Evolutionary conservation across 1,140 invertebrate species (phyloP).

Genomic region (Drosophila novamexicana): DNA sequence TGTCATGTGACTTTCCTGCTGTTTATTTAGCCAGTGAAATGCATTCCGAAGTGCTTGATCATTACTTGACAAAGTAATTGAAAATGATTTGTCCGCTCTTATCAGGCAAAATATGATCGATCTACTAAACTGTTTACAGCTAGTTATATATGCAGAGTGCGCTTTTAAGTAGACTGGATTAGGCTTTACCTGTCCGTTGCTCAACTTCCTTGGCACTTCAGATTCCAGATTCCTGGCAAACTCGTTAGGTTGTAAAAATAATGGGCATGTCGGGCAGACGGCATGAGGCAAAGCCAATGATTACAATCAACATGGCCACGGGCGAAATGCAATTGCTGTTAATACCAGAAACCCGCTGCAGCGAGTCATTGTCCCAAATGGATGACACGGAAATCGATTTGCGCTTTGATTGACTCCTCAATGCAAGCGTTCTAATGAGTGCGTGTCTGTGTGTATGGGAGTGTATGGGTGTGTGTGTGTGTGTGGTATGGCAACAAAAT

Average conservation of each 20-base stretch:
- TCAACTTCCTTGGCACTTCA: slow-evolving; percentile 17
- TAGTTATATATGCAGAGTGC: neutral
- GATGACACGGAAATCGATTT: slow-evolving; percentile 50
- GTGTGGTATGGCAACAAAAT: slow-evolving; percentile 41
- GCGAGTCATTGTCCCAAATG: slow-evolving; percentile 60
- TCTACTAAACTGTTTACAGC: slow-evolving; percentile 18
- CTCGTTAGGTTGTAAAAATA: slow-evolving; percentile 36
- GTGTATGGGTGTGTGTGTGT: slow-evolving; percentile 6
- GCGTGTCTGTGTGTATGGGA: neutral
- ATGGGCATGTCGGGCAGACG: slow-evolving; percentile 28
- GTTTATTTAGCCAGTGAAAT: slow-evolving; percentile 44
- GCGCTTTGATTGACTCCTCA: slow-evolving; percentile 52
- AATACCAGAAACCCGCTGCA: slow-evolving; percentile 26
- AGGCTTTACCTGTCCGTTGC: neutral
- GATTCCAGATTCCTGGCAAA: slow-evolving; percentile 14
- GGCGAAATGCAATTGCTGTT: slow-evolving; percentile 49
- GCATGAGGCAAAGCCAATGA: slow-evolving; percentile 30
- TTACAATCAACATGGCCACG: slow-evolving; percentile 44
- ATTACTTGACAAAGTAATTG: slow-evolving; percentile 45
- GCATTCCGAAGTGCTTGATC: slow-evolving; percentile 36
- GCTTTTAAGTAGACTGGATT: too few relatives aligned
- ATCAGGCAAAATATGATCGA: slow-evolving; percentile 34
- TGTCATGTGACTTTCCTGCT: slow-evolving; percentile 47
- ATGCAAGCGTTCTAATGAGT: slow-evolving; percentile 33
- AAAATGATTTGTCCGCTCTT: slow-evolving; percentile 25